phyloP scores from a whole-genome alignment of 2,888 invertebrate genomes.

The Pogonocherus hispidulus region DNA sequence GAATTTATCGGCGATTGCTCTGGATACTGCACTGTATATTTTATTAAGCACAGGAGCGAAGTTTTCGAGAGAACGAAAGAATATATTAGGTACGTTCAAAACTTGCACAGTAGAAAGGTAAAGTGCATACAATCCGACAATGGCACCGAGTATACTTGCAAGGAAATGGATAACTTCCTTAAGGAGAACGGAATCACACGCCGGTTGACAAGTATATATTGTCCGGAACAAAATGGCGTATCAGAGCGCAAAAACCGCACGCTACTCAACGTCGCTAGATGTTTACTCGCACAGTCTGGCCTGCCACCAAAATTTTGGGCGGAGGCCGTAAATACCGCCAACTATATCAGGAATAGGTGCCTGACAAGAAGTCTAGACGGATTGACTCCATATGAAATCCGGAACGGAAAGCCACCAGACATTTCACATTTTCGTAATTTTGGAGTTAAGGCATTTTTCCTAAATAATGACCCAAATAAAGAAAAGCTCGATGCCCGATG shows the following conservation, averaged over 20 bases:
- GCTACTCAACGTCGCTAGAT: constrained; percentile 37
- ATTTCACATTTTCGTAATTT: constrained; percentile 52
- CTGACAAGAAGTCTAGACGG: constrained; percentile 47
- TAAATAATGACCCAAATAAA: constrained; percentile 42
- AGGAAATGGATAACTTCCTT: constrained; percentile 40
- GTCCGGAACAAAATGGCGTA: constrained; percentile 48
- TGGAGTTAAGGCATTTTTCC: constrained; percentile 49
- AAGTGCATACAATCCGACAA: constrained; percentile 49
- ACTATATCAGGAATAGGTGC: constrained; percentile 58
- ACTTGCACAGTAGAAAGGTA: constrained; percentile 42
- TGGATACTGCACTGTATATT: constrained; percentile 47
- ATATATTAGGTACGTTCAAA: constrained; percentile 47
- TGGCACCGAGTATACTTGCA: constrained; percentile 42
- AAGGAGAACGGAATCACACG: constrained; percentile 42
- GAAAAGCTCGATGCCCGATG: constrained; percentile 51
- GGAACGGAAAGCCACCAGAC: constrained; percentile 49
- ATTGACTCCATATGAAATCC: constrained; percentile 52
- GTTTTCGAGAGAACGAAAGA: constrained; percentile 44
- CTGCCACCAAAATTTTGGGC: constrained; percentile 57
- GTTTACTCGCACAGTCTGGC: constrained; percentile 54
- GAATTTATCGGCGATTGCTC: constrained; percentile 53
- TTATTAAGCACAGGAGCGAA: constrained; percentile 50
- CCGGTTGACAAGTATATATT: constrained; percentile 41
- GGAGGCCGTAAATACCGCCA: constrained; percentile 59
- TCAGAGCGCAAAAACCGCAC: constrained; percentile 42